These are phyloP conservation scores for Petrosia ficiformis DNA, from an alignment of 37 sponge, comb jelly and placozoan genomes.

Conservation along the genomic window DNA sequence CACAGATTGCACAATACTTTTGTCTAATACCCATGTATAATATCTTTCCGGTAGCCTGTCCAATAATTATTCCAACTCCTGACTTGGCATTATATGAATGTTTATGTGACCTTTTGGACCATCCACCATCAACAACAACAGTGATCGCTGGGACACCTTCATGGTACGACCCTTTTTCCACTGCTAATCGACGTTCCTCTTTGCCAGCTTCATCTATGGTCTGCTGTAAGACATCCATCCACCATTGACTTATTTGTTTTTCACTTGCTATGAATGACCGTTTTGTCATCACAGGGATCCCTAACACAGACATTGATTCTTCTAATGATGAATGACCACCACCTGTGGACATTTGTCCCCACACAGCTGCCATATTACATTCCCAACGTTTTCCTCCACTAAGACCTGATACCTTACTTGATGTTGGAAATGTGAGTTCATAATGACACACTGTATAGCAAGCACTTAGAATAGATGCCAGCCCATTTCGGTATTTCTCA, in stretches of 20 bases:
- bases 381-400: constrained; percentile 14
- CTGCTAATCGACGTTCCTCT: constrained; percentile 16
- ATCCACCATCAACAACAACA: constrained; percentile 24
- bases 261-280: constrained; percentile 25
- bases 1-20: constrained; percentile 38
- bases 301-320: constrained; percentile 15
- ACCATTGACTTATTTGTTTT: constrained; percentile 8
- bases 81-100: constrained; percentile 61
- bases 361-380: constrained; percentile 41
- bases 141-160: constrained; percentile 34
- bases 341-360: constrained; percentile 58
- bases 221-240: constrained; percentile 5
- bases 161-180: constrained; percentile 3
- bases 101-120: constrained; percentile 22
- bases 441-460: neutral
- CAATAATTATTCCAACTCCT: constrained; percentile 44
- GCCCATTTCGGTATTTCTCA: constrained; percentile 22
- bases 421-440: constrained; percentile 7
- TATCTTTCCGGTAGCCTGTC: constrained; percentile 29
- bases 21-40: constrained; percentile 40
- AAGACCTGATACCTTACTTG: constrained; percentile 27
- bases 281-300: constrained; percentile 44
- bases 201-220: constrained; percentile 22
- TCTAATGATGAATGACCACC: constrained; percentile 30
- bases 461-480: constrained; percentile 26